phyloP scores from a whole-genome alignment of 2,797 vertebrate genomes.

The Hoplostethus mediterraneus region DNA sequence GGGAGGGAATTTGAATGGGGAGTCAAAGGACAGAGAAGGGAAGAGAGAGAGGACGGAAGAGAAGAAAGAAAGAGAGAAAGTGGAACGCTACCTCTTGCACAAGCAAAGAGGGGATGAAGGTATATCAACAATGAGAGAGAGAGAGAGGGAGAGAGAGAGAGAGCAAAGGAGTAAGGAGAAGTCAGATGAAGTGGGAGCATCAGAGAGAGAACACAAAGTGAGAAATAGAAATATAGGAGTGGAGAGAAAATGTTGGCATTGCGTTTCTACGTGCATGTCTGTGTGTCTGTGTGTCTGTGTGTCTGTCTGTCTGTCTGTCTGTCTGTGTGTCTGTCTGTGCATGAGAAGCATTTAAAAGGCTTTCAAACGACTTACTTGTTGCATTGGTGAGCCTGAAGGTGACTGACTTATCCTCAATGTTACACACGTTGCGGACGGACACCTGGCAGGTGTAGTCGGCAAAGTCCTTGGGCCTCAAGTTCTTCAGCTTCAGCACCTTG shows the following conservation, averaged over 20 bases:
- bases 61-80: conserved; percentile 12
- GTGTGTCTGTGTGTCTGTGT: neutral
- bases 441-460: conserved; percentile 97
- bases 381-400: conserved; percentile 95
- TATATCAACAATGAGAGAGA: conserved; percentile 34
- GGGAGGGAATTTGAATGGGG: conserved; percentile 36
- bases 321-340: neutral
- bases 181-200: conserved; percentile 18
- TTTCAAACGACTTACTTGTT: conserved; percentile 85
- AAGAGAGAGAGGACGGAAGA: neutral
- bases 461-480: conserved; percentile 94
- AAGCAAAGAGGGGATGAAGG: conserved; percentile 6
- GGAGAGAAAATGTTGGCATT: no score
- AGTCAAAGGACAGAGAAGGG: conserved; percentile 43
- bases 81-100: no score
- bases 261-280: neutral
- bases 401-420: conserved; percentile 93
- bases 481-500: conserved; percentile 98
- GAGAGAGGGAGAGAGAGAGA: conserved; percentile 26
- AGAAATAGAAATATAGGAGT: neutral
- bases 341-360: neutral
- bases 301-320: no score
- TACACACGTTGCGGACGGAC: conserved; percentile 96
- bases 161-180: neutral
- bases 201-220: conserved; percentile 13